Evolutionary conservation across 1,140 invertebrate species (phyloP), one percentile per base, ranked within the genome.

Genomic region (Metaphire vulgaris): DNA sequence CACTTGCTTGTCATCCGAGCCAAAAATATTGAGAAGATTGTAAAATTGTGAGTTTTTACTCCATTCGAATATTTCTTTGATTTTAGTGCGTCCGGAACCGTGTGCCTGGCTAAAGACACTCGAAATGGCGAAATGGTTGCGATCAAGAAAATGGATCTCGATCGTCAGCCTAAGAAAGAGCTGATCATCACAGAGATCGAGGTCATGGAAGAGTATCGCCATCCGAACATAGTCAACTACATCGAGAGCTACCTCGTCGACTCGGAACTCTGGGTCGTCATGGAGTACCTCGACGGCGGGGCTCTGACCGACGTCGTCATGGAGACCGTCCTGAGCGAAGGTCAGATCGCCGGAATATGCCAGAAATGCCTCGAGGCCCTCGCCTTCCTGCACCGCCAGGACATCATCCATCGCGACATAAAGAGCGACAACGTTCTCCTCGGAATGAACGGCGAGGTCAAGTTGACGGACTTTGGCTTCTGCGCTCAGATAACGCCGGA

Each of bases 321-420:
- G 2, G 87, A 89, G 78, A 89, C 88, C 1, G 84, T 88, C 33
- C 84, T 89, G 82, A 87, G 88, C 72, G 88, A 89, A 80, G 96
- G 95, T 28, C 97, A 99, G 86, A 99, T 99, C 79, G 96, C 97
- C 0, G 96, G 97, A 15, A 97, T 99, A 12, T 97, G 94, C 83
- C 89, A 79, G 95, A 98, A 89, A 85, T 87, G 66, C 30, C 75
- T 29, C 1, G 71, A 77, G 29, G 41, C 33, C 31, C 30, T 74
- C 26, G 67, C 71, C 16, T 69, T 33, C 21, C 67, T 74, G 1
- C 76, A 65, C 26, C 28, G n/a, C 26, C 33, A 74, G 30, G 71
- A 74, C 1, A 65, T 74, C 41, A 73, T 74, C 28, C 71, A 78
- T 2, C 21, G 85, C 56, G 86, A 87, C 79, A 86, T 87, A 70